phyloP scores from a whole-genome alignment of 2,113 vertebrate genomes.

The Seriola dumerili region DNA sequence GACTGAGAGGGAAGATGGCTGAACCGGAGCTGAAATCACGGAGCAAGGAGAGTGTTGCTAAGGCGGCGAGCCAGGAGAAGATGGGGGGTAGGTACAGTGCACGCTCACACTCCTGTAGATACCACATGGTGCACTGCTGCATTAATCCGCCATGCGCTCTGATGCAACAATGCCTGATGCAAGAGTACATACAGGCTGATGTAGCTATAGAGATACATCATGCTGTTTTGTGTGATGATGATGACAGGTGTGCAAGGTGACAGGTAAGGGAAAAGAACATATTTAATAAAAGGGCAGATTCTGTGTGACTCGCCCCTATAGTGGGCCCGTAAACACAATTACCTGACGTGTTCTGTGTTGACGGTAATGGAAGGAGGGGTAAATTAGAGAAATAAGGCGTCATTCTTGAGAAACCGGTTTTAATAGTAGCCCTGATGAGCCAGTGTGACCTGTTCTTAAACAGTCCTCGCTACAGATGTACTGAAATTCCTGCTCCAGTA shows the following conservation, averaged over 20 bases:
- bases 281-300: background rate
- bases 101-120: slow-evolving; percentile 37
- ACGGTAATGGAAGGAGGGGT: background rate
- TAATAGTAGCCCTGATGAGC: background rate
- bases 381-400: background rate
- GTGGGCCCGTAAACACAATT: background rate
- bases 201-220: background rate
- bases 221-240: background rate
- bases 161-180: slow-evolving; percentile 69
- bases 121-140: slow-evolving; percentile 71
- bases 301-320: background rate
- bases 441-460: background rate
- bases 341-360: background rate
- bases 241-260: slow-evolving; percentile 15
- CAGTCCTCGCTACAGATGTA: background rate
- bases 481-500: background rate
- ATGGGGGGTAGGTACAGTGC: slow-evolving; percentile 77
- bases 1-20: slow-evolving; percentile 72
- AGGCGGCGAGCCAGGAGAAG: slow-evolving; percentile 77
- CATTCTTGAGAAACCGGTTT: background rate
- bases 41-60: slow-evolving; percentile 80
- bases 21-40: slow-evolving; percentile 82
- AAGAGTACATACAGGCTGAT: background rate
- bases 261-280: background rate
- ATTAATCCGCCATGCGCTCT: slow-evolving; percentile 58